These are phyloP conservation scores for Linhomoeus sp. DNA, from an alignment of 2,888 invertebrate genomes.

Conservation along the genomic window DNA sequence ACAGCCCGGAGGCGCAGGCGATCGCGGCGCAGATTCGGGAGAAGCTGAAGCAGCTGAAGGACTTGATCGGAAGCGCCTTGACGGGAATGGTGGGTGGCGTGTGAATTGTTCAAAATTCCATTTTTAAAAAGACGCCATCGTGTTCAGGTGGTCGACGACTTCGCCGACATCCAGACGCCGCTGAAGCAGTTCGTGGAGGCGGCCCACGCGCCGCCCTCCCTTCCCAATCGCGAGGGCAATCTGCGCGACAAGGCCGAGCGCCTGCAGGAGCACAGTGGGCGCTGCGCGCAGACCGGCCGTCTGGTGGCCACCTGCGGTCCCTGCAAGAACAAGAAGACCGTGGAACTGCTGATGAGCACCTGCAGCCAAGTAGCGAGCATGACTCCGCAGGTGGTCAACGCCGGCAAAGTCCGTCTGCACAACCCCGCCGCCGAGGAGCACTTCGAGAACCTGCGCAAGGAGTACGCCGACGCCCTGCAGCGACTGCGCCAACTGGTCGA, in stretches of 20 bases:
- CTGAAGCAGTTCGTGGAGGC: conserved; percentile 86
- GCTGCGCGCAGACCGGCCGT: conserved; percentile 67
- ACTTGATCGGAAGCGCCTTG: conserved; percentile 71
- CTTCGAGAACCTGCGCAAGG: conserved; percentile 68
- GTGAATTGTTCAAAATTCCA: too few species aligned
- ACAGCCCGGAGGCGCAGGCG: conserved; percentile 35
- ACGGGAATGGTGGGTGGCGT: conserved; percentile 46
- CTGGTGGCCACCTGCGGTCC: conserved; percentile 69
- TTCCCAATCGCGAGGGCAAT: conserved; percentile 62
- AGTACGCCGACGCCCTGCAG: conserved; percentile 76
- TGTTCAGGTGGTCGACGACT: conserved; percentile 81
- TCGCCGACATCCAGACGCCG: conserved; percentile 87
- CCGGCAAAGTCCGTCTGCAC: conserved; percentile 78
- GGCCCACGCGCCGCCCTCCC: conserved; percentile 57
- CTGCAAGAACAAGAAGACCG: conserved; percentile 73
- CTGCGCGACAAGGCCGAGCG: conserved; percentile 68
- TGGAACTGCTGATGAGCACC: conserved; percentile 66
- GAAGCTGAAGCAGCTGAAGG: conserved; percentile 71
- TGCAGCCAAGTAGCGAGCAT: conserved; percentile 31
- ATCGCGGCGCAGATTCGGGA: conserved; percentile 49
- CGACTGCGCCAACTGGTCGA: conserved; percentile 75
- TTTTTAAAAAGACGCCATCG: too few species aligned
- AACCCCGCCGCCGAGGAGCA: conserved; percentile 90
- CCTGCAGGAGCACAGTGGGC: conserved; percentile 57
- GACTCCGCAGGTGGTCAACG: conserved; percentile 47